A percentile compares a stretch with the other conserved stretches of the same genome.
These are phyloP conservation scores for Orthosia cruda DNA, from an alignment of 2,888 invertebrate species.

Conservation along the genomic window DNA sequence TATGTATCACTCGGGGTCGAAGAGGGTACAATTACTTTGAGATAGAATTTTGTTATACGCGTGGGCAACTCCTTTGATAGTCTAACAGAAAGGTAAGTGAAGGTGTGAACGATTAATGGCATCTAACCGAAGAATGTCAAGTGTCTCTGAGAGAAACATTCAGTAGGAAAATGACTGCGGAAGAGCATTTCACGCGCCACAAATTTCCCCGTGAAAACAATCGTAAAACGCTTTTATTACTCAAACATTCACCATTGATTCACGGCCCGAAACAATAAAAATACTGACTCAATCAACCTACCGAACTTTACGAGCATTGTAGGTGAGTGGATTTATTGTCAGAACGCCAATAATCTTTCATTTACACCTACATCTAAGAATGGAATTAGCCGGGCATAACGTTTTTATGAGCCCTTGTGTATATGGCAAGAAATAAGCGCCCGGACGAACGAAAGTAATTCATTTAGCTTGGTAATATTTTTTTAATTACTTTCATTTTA, in stretches of 20 bases:
- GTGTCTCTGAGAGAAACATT: slow-evolving; percentile 81
- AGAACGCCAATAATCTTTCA: slow-evolving; percentile 85
- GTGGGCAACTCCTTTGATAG: slow-evolving; percentile 50
- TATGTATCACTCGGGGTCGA: slow-evolving; percentile 37
- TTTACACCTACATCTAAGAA: slow-evolving; percentile 84
- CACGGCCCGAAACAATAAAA: slow-evolving; percentile 91
- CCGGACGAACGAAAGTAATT: slow-evolving; percentile 49
- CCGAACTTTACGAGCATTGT: slow-evolving; percentile 88
- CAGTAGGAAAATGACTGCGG: slow-evolving; percentile 86
- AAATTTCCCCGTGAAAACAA: slow-evolving; percentile 91
- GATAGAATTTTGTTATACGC: slow-evolving; percentile 55
- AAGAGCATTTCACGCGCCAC: slow-evolving; percentile 90
- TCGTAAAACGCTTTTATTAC: slow-evolving; percentile 91
- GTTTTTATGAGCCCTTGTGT: slow-evolving; percentile 57
- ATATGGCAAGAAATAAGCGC: slow-evolving; percentile 40
- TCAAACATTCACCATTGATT: slow-evolving; percentile 91
- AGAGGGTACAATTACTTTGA: slow-evolving; percentile 49
- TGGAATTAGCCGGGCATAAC: slow-evolving; percentile 69
- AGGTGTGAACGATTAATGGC: slow-evolving; percentile 73
- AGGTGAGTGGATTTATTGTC: slow-evolving; percentile 89
- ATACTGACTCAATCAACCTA: slow-evolving; percentile 91
- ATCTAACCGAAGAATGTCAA: slow-evolving; percentile 81
- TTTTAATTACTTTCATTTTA: slow-evolving; percentile 63
- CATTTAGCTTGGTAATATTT: slow-evolving; percentile 52
- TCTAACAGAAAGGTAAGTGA: slow-evolving; percentile 45